phyloP scores from a whole-genome alignment of 1,140 invertebrate genomes.

The Brachionus paranguensis region DNA sequence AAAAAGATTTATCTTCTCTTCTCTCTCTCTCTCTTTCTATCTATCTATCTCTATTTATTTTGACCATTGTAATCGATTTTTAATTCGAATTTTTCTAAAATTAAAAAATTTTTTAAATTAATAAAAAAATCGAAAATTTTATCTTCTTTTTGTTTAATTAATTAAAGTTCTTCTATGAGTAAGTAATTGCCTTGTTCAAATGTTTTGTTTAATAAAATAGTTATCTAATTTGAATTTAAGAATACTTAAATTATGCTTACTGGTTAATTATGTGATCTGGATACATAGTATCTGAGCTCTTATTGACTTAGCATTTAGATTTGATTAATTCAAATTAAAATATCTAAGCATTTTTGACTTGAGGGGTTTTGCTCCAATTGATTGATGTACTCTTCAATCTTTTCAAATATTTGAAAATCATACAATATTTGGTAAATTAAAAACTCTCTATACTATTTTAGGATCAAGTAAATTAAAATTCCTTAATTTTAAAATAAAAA shows the following conservation, averaged over 20 bases:
- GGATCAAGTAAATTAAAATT: no score
- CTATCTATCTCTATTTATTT: background rate
- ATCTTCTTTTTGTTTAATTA: background rate
- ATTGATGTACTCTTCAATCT: background rate
- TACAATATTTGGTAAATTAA: no score
- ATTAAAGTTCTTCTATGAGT: background rate
- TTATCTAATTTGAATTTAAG: background rate
- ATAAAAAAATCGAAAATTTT: background rate
- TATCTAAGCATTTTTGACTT: background rate
- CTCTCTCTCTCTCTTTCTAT: background rate
- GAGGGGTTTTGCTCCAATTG: background rate
- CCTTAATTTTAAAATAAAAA: no score
- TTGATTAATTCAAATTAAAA: background rate
- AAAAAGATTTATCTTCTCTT: background rate
- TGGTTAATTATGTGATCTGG: background rate
- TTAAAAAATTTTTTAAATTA: background rate
- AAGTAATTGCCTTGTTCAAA: background rate
- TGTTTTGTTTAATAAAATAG: background rate
- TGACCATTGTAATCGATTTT: conserved; percentile 23
- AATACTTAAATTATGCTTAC: background rate
- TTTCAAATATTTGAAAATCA: no score
- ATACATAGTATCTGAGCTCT: background rate
- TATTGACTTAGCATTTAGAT: background rate
- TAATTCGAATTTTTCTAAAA: conserved; percentile 19
- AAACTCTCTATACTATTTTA: no score